Evolutionary conservation across 2,888 invertebrate species (phyloP).

Genomic region (Epirrhoe tristata): DNA sequence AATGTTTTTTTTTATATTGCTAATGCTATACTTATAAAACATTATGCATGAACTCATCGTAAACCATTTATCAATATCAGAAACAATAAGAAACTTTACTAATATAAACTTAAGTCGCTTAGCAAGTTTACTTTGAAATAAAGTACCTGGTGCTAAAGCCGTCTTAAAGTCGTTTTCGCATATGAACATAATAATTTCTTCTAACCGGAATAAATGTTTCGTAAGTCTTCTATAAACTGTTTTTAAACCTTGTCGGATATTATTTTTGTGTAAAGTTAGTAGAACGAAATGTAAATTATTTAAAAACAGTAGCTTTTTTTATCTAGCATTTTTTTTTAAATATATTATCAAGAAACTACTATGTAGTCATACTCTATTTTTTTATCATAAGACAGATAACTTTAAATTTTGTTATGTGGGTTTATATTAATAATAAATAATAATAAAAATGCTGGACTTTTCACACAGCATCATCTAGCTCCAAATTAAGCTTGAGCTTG

Average conservation of each 20-base stretch:
- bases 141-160: conserved; percentile 17
- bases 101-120: conserved; percentile 40
- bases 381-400: too few species aligned
- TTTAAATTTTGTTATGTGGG: too few species aligned
- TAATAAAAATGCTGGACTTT: too few species aligned
- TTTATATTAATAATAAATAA: too few species aligned
- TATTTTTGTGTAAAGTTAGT: not conserved
- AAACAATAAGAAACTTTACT: conserved; percentile 43
- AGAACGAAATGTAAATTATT: too few species aligned
- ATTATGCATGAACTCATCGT: conserved; percentile 27
- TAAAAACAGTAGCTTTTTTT: too few species aligned
- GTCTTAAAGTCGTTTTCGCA: conserved; percentile 16
- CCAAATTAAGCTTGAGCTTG: too few species aligned
- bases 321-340: too few species aligned
- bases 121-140: conserved; percentile 27
- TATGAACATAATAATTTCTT: conserved; percentile 13
- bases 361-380: too few species aligned
- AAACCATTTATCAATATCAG: conserved; percentile 34
- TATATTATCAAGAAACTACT: too few species aligned
- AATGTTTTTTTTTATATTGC: not conserved
- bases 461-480: too few species aligned
- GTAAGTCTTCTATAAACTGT: conserved; percentile 1
- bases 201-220: conserved; percentile 1
- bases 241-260: not conserved
- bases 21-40: not conserved